Evolutionary conservation across 2,113 vertebrate species (phyloP).

Genomic region (Chloebia gouldiae): DNA sequence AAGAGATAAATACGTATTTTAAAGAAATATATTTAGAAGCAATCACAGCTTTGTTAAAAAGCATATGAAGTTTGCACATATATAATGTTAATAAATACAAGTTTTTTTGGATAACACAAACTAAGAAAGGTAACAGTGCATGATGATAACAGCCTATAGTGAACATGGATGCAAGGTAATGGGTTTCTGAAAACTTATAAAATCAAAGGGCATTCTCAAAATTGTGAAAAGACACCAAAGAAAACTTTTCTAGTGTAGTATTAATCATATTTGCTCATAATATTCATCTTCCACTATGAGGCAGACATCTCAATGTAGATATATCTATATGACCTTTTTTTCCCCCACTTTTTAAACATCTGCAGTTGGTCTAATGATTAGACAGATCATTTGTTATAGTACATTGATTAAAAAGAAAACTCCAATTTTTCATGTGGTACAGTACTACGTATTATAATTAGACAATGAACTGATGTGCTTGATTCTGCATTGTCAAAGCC

Average conservation of each 20-base stretch:
- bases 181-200: neutral
- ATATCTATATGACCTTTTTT: neutral
- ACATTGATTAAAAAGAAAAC: neutral
- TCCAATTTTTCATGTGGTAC: neutral
- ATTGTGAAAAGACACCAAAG: neutral
- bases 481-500: neutral
- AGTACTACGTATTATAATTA: neutral
- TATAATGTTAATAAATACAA: neutral
- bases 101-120: neutral
- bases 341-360: neutral
- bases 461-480: neutral
- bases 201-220: neutral
- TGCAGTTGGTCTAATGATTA: neutral
- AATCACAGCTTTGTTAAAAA: neutral
- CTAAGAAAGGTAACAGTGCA: neutral
- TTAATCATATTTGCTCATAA: neutral
- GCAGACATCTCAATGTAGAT: neutral
- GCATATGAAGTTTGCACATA: neutral
- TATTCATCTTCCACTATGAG: neutral
- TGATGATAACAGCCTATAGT: neutral
- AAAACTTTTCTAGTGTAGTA: neutral
- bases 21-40: neutral
- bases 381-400: neutral
- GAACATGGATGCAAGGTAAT: rapidly evolving
- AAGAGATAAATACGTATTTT: neutral